Percentiles rank a stretch among this genome's conserved stretches.
These are phyloP conservation scores for Phyllostomus discolor DNA, from an alignment of 2,113 vertebrate genomes.

Conservation along the genomic window DNA sequence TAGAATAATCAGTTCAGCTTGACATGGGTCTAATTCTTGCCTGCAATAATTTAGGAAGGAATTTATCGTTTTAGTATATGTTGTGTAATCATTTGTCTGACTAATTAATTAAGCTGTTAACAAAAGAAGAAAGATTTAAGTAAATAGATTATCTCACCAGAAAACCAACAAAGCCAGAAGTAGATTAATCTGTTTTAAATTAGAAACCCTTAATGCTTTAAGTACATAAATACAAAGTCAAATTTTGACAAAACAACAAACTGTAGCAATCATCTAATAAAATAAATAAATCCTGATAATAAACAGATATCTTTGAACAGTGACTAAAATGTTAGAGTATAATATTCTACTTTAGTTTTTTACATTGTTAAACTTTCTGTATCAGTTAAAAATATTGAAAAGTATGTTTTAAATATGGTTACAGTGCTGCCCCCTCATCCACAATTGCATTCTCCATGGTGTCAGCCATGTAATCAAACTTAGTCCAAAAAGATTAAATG, in stretches of 20 bases:
- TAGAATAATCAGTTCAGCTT: slow-evolving; percentile 81
- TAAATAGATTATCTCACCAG: slow-evolving; percentile 50
- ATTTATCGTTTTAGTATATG: slow-evolving; percentile 44
- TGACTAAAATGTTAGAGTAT: neutral
- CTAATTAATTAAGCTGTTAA: slow-evolving; percentile 68
- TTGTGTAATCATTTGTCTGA: slow-evolving; percentile 46
- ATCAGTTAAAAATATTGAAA: neutral
- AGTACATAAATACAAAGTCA: slow-evolving; percentile 46
- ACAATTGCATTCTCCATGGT: neutral
- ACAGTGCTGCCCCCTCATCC: neutral
- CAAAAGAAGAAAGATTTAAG: slow-evolving; percentile 59
- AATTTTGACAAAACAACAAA: slow-evolving; percentile 51
- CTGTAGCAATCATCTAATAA: neutral
- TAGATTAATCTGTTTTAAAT: slow-evolving; percentile 57
- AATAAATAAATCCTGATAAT: neutral
- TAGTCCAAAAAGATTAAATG: neutral
- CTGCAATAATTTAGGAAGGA: slow-evolving; percentile 74
- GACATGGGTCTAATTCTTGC: slow-evolving; percentile 82
- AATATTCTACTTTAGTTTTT: neutral
- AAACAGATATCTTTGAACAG: neutral
- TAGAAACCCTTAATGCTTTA: slow-evolving; percentile 17
- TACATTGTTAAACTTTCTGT: neutral
- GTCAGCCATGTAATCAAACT: neutral
- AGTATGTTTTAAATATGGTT: neutral
- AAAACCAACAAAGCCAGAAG: slow-evolving; percentile 58